Conservation (phyloP, 2,888 invertebrate species). For the Drosophila pullipes region DNA sequence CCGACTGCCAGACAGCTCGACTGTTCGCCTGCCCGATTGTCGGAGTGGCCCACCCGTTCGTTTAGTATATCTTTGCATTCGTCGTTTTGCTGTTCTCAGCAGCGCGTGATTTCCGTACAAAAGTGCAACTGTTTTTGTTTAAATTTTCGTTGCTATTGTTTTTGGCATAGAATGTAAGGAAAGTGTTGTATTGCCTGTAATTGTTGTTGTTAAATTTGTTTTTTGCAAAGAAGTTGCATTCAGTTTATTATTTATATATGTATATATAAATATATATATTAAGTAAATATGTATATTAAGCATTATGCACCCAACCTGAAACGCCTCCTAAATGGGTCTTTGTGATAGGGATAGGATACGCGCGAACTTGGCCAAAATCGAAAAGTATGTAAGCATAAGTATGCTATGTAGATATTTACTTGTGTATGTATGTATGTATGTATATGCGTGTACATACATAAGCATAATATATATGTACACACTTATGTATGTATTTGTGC, state of each 20-base stretch:
- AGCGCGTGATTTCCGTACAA: conserved; percentile 27
- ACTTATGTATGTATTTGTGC: neutral
- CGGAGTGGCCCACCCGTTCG: neutral
- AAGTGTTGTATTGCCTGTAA: neutral
- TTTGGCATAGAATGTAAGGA: conserved; percentile 9
- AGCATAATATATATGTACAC: neutral
- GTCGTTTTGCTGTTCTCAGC: conserved; percentile 30
- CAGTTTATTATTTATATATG: neutral
- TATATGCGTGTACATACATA: conserved; percentile 1
- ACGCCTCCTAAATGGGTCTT: conserved; percentile 26
- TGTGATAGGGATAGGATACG: conserved; percentile 37
- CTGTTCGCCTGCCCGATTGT: neutral
- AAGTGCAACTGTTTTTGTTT: conserved; percentile 14
- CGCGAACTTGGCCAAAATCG: conserved; percentile 18
- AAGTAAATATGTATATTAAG: neutral
- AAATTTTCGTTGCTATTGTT: conserved; percentile 12
- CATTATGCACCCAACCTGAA: conserved; percentile 5
- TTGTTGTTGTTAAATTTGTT: conserved; percentile 6
- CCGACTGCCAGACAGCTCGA: conserved; percentile 4
- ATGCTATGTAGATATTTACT: conserved; percentile 3
- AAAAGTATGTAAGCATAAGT: conserved; percentile 26
- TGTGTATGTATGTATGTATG: neutral
- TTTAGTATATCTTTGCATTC: conserved; percentile 18
- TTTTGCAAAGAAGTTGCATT: conserved; percentile 1
- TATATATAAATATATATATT: neutral